Percentiles rank a stretch among this genome's conserved stretches.
phyloP scores from a whole-genome alignment of 1,140 invertebrate species.

The Saccostrea cuccullata region DNA sequence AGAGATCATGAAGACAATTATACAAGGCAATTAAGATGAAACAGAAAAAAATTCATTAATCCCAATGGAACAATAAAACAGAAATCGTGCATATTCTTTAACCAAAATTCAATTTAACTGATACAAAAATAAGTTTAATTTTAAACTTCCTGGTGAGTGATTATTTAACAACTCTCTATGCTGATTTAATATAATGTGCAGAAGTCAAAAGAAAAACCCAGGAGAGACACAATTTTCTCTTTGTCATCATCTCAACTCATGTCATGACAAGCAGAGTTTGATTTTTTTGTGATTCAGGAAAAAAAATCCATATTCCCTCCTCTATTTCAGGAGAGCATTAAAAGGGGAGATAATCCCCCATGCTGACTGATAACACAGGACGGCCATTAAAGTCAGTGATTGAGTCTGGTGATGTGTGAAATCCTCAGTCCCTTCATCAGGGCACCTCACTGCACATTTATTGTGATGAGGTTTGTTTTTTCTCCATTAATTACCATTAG shows the following conservation, averaged over 20 bases:
- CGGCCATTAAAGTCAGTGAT: not conserved
- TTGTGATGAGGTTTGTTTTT: not conserved
- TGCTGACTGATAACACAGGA: not conserved
- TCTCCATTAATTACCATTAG: conserved; percentile 4
- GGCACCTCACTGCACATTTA: not conserved
- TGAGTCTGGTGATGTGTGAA: not conserved
- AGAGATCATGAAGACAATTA: too few species aligned
- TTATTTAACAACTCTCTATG: too few species aligned
- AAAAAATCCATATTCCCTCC: conserved; percentile 10
- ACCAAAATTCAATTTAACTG: too few species aligned
- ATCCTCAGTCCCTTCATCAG: not conserved
- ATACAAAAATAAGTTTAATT: too few species aligned
- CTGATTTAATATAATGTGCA: too few species aligned
- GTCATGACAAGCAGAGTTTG: not conserved
- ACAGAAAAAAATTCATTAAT: too few species aligned
- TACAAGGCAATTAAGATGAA: too few species aligned
- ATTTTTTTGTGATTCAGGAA: not conserved
- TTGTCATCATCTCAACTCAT: not conserved
- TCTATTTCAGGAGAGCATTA: not conserved
- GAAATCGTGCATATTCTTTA: too few species aligned
- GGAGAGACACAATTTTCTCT: not conserved
- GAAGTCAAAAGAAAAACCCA: not conserved
- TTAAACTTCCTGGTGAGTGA: too few species aligned
- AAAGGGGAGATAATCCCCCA: conserved; percentile 3
- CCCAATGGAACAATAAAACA: too few species aligned